phyloP scores from a whole-genome alignment of 2,113 vertebrate genomes.

The Cyprinus carpio region DNA sequence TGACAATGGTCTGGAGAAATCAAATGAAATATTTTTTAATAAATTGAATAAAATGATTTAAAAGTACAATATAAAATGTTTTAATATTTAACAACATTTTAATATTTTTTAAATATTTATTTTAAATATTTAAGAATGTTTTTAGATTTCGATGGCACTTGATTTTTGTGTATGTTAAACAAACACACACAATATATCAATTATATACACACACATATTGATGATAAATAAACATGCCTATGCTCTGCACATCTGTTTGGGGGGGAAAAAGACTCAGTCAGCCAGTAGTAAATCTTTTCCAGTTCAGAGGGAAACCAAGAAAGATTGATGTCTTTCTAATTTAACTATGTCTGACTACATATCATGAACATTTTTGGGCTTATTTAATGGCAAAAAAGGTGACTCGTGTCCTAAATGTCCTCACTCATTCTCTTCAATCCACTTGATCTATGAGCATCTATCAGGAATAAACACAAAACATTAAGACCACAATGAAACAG shows the following conservation, averaged over 20 bases:
- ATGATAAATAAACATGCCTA: neutral
- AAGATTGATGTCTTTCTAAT: neutral
- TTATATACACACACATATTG: too few species aligned
- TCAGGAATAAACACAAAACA: slow-evolving; percentile 62
- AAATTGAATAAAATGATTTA: too few species aligned
- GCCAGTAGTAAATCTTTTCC: neutral
- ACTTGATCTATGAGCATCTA: slow-evolving; percentile 68
- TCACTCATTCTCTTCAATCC: neutral
- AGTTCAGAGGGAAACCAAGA: neutral
- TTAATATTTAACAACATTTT: too few species aligned
- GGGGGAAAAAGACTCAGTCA: neutral
- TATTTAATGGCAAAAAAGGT: neutral
- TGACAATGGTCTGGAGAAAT: too few species aligned
- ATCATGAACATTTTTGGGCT: neutral
- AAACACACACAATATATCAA: too few species aligned
- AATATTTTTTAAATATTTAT: too few species aligned
- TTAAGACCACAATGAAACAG: neutral
- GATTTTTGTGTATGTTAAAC: too few species aligned
- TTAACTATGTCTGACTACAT: neutral
- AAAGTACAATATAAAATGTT: too few species aligned
- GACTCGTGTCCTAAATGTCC: neutral
- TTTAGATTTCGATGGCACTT: too few species aligned
- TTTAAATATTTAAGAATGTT: too few species aligned
- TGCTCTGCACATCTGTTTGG: neutral
- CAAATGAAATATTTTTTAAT: too few species aligned